Percentiles rank a stretch among this genome's conserved stretches.
phyloP scores from a whole-genome alignment of 2,888 invertebrate species.

The Mystacides longicornis region DNA sequence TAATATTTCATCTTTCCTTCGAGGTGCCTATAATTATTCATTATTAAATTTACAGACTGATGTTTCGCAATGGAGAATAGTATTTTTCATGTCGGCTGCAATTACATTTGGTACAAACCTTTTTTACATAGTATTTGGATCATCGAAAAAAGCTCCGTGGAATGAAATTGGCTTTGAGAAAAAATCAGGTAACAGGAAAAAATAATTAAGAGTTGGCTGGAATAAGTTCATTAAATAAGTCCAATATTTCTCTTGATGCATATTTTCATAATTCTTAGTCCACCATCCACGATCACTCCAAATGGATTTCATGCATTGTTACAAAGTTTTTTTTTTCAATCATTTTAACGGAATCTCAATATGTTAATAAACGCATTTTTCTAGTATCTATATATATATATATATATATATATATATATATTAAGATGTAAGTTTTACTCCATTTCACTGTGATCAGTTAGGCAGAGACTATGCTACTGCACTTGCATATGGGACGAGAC shows the following conservation, averaged over 20 bases:
- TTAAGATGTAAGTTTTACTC: too few relatives aligned
- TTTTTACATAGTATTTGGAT: slow-evolving; percentile 47
- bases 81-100: slow-evolving; percentile 48
- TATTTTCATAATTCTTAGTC: background rate
- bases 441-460: too few relatives aligned
- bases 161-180: slow-evolving; percentile 33
- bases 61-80: slow-evolving; percentile 44
- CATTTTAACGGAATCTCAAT: too few relatives aligned
- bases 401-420: too few relatives aligned
- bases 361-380: too few relatives aligned
- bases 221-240: background rate
- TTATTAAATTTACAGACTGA: slow-evolving; percentile 31
- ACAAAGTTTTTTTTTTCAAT: too few relatives aligned
- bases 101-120: slow-evolving; percentile 46
- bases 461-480: too few relatives aligned
- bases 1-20: too few relatives aligned
- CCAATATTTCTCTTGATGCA: background rate
- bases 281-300: background rate
- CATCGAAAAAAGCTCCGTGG: slow-evolving; percentile 50
- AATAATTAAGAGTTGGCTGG: too few relatives aligned
- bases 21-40: too few relatives aligned
- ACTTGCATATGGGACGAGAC: too few relatives aligned
- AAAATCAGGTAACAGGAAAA: slow-evolving; percentile 8
- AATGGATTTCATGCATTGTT: background rate
- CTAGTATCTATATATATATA: too few relatives aligned